These are phyloP conservation scores for Drosophila lacicola DNA, from an alignment of 2,888 invertebrate species.

Conservation along the genomic window DNA sequence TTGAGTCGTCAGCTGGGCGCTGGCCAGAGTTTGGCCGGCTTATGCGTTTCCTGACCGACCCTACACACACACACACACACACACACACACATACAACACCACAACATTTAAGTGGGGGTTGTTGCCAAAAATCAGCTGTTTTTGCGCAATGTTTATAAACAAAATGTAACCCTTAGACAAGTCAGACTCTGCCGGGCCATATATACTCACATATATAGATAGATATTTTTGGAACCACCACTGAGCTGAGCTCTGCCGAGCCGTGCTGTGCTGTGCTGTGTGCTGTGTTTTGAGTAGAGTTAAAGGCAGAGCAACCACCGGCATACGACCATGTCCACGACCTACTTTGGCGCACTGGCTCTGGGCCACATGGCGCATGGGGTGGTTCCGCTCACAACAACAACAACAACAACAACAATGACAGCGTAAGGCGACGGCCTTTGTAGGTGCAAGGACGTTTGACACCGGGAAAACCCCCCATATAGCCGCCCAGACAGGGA, in stretches of 20 bases:
- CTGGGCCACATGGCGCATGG: constrained; percentile 78
- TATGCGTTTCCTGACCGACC: constrained; percentile 52
- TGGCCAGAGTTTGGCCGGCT: constrained; percentile 20
- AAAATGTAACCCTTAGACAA: constrained; percentile 78
- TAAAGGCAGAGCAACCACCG: constrained; percentile 50
- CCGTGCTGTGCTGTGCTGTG: constrained; percentile 2
- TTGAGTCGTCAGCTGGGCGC: constrained; percentile 35
- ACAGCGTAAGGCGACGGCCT: constrained; percentile 49
- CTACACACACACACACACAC: constrained; percentile 27
- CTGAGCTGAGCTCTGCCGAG: constrained; percentile 32
- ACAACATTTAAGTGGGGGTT: constrained; percentile 52
- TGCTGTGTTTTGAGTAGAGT: constrained; percentile 17
- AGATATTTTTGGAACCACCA: constrained; percentile 75
- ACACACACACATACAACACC: neutral
- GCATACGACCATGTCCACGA: constrained; percentile 69
- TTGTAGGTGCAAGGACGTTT: constrained; percentile 78
- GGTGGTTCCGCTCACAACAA: constrained; percentile 80
- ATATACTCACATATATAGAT: constrained; percentile 24
- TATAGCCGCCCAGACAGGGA: constrained; percentile 22
- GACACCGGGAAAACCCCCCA: constrained; percentile 60
- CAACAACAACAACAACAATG: constrained; percentile 48
- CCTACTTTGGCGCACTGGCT: constrained; percentile 78
- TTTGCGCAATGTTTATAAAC: constrained; percentile 79
- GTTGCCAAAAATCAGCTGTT: constrained; percentile 77
- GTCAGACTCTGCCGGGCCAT: constrained; percentile 47